Conservation (phyloP, 2,113 vertebrate genomes). For the Nothobranchius furzeri region DNA sequence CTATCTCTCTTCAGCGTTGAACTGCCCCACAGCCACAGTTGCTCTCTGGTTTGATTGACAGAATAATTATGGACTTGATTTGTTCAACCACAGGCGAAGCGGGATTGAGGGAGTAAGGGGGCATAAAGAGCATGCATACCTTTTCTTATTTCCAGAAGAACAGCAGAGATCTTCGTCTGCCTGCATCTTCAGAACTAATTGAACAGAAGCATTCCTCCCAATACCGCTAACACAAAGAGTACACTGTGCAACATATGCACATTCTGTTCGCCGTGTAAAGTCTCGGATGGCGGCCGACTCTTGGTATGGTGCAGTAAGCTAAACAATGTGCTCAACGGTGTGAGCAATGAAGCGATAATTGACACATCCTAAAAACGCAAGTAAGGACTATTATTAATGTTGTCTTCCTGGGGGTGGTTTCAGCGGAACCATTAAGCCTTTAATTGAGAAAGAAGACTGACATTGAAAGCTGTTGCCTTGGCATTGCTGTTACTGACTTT, state of each 20-base stretch:
- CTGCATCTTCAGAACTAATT: conserved; percentile 43
- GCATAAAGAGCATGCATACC: conserved; percentile 53
- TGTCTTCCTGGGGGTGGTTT: conserved; percentile 73
- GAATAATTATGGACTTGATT: conserved; percentile 78
- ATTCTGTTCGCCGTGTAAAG: conserved; percentile 31
- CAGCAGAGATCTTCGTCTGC: conserved; percentile 34
- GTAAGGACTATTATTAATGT: conserved; percentile 79
- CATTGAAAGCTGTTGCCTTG: conserved; percentile 76
- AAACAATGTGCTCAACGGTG: conserved; percentile 64
- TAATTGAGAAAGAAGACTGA: conserved; percentile 79
- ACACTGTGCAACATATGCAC: conserved; percentile 31
- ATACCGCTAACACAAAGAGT: conserved; percentile 36
- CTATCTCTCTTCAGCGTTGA: conserved; percentile 56
- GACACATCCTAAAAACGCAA: conserved; percentile 77
- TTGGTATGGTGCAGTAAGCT: conserved; percentile 59
- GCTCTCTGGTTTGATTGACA: conserved; percentile 73
- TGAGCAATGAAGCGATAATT: conserved; percentile 71
- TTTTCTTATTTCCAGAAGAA: conserved; percentile 42
- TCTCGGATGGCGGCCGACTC: conserved; percentile 33
- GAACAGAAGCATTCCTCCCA: conserved; percentile 31
- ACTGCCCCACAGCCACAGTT: conserved; percentile 66
- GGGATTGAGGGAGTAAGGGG: conserved; percentile 66
- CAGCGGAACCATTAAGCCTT: conserved; percentile 77
- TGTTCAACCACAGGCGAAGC: conserved; percentile 64
- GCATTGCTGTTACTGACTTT: conserved; percentile 63